Evolutionary conservation across 2,797 vertebrate genomes (phyloP), one percentile per base, ranked within the genome.

Genomic region (Sarcoramphus papa): DNA sequence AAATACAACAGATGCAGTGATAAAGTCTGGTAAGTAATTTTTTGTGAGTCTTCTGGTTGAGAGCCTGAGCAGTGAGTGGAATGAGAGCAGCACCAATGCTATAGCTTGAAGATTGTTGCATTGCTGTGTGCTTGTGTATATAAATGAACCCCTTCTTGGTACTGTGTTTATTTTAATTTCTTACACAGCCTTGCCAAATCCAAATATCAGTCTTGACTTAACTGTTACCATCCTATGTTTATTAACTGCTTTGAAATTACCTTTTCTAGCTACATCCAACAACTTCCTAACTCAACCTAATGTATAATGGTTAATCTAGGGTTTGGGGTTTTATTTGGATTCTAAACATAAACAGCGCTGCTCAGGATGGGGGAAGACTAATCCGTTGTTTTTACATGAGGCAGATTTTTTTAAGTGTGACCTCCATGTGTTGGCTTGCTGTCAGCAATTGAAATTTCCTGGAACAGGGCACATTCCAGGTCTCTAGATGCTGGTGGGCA

Each of bases 21-120:
- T 98, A 85, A 97, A 97, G 70, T 98, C 98, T 83, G 97, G 98
- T 98, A 97, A 97, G 98, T 74, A 3, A 41, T 47, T 90, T 78
- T 79, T 54, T 91, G 5, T 50, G 50, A 65, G 13, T 63, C 27
- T 72, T 78, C 60, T 87, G 28, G 7, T 62, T 95, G 68, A 85
- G 19, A 72, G 57, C 33, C 56, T 84, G 28, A 92, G 22, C 33
- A 67, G 37, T 1, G 4, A 80, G 35, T 82, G 43, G 41, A 88
- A 40, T 22, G 23, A 60, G 28, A 88, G n/a, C 21, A 69, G 27
- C 40, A 76, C 28, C 23, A 51, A 3, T 65, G 24, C 48, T 56
- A 12, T 73, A 64, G 50, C 9, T 67, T 51, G 47, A 70, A 64
- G 43, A 68, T 37, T 8, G 17, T 64, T 91, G 45, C 53, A 41